Evolutionary conservation across 2,113 vertebrate species (phyloP).

Genomic region (Tupaia tana): DNA sequence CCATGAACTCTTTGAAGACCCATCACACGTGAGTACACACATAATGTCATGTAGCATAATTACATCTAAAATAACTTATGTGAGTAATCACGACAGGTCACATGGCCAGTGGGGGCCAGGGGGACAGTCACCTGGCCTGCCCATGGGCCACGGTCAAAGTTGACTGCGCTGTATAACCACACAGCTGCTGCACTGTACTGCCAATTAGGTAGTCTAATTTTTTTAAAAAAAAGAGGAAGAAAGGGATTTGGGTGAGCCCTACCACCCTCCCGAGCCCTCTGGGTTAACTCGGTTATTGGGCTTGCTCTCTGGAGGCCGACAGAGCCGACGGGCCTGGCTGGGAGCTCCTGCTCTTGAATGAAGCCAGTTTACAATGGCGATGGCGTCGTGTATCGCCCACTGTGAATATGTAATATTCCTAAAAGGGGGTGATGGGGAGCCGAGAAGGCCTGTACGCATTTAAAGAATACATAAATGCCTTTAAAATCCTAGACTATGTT

Average conservation of each 20-base stretch:
- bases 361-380: background rate
- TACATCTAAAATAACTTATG: background rate
- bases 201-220: too few species aligned
- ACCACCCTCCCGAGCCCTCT: background rate
- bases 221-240: too few species aligned
- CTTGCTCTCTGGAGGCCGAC: background rate
- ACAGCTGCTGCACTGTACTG: too few species aligned
- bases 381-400: slow-evolving; percentile 17
- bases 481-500: slow-evolving; percentile 56
- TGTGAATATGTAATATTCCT: slow-evolving; percentile 27
- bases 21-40: background rate
- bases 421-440: background rate
- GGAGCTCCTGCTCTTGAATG: background rate
- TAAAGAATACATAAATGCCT: slow-evolving; percentile 39
- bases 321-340: background rate
- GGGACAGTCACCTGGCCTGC: background rate
- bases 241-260: background rate
- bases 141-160: background rate
- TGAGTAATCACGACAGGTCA: background rate
- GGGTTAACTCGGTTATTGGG: background rate
- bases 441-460: background rate
- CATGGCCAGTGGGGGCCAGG: background rate
- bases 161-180: too few species aligned
- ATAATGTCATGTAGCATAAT: background rate
- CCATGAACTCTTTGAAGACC: too few species aligned